phyloP scores from a whole-genome alignment of 1,140 invertebrate genomes.

The Dysdera silvatica region DNA sequence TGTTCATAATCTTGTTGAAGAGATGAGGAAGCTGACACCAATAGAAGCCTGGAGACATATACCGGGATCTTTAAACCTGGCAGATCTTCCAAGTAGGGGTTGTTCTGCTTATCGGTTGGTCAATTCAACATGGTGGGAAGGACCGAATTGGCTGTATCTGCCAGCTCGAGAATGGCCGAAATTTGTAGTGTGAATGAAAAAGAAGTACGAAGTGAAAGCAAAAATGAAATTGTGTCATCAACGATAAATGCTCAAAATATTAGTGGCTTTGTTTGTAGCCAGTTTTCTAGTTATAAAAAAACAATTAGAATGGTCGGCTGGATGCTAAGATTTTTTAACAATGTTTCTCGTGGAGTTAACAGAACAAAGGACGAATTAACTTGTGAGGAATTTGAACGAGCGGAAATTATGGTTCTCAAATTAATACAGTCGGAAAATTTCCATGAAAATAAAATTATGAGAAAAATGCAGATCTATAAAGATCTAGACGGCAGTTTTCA shows the following conservation, averaged over 20 bases:
- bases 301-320: not conserved
- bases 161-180: not conserved
- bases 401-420: not conserved
- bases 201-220: not conserved
- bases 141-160: conserved; percentile 11
- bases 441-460: not conserved
- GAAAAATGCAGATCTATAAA: not conserved
- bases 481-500: not conserved
- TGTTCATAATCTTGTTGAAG: conserved; percentile 31
- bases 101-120: not conserved
- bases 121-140: conserved; percentile 22
- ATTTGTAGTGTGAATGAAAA: not conserved
- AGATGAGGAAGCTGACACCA: conserved; percentile 20
- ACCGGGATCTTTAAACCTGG: conserved; percentile 13
- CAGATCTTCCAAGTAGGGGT: conserved; percentile 21
- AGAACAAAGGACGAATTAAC: not conserved
- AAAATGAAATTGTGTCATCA: conserved; percentile 5
- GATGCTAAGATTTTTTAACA: not conserved
- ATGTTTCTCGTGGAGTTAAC: no score
- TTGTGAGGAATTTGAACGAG: not conserved
- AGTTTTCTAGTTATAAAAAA: not conserved
- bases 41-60: conserved; percentile 3
- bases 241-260: not conserved
- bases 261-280: no score
- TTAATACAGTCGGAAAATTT: not conserved